Evolutionary conservation across 2,797 vertebrate genomes (phyloP), one percentile per base, ranked within the genome.

Genomic region (Melanotaenia trifasciata): DNA sequence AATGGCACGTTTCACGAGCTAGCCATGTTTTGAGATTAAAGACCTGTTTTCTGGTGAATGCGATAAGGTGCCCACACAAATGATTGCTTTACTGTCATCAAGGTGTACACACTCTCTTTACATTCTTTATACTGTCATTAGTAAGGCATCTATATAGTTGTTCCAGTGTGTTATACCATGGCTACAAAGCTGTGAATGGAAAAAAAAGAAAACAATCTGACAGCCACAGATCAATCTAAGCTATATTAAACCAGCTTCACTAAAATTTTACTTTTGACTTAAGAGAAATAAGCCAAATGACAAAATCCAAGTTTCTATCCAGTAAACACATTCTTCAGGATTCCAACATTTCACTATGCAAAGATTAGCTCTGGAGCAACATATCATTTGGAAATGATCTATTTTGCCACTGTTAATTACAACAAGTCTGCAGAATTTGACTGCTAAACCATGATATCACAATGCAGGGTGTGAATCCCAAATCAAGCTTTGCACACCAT

Each of bases 391-490:
- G 85, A 89, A 90, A 83, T 74, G 78, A 92, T 93, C 90, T 93
- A 81, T 89, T 93, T 89, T 84, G 76, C 90, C 74, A 60, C 58
- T 74, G 82, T 92, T 93, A 92, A 93, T 94, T 92, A 93, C 91
- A 86, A 89, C 87, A 92, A 87, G 86, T 88, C 90, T 90, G 81
- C 81, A 73, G 80, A 90, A 91, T 93, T 87, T 88, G 89, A 87
- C 86, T 92, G 90, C 90, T 91, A 91, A 93, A 87, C 87, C 87
- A 82, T 67, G 82, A 86, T 91, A 91, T 89, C 89, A 94, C 92
- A 93, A 94, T 91, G 47, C 89, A 85, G 83, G 70, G 87, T 88
- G 83, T 86, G 91, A 92, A 90, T 93, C 89, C 89, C 89, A 90
- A 92, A 94, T 92, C 90, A 91, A 89, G 90, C 90, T 84, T 82